A percentile compares a stretch with the other conserved stretches of the same genome.
Conservation (phyloP, 2,797 vertebrate genomes). For the Sebastes taczanowskii region DNA sequence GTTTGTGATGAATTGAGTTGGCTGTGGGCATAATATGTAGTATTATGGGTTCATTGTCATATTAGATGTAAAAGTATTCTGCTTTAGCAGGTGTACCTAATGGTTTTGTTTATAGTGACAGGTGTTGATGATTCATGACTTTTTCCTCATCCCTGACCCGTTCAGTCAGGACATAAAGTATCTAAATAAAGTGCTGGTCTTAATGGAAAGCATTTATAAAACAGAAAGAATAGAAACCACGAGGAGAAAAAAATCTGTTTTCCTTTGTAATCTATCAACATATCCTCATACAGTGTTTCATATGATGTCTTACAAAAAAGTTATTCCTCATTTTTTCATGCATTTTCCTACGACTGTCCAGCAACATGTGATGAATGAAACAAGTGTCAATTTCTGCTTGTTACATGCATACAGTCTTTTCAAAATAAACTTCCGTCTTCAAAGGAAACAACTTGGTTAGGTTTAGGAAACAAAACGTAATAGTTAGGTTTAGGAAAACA, state of each 20-base stretch:
- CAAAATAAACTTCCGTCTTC: no score
- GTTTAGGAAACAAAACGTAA: no score
- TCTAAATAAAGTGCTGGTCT: background rate
- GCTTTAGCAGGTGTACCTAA: background rate
- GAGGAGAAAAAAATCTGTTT: background rate
- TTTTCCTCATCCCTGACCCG: background rate
- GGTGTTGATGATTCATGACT: background rate
- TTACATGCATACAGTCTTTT: no score
- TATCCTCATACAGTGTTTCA: no score
- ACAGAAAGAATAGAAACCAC: background rate
- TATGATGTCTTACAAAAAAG: no score
- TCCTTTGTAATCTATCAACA: background rate
- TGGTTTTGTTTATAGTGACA: background rate
- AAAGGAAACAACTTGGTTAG: no score
- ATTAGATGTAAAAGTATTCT: background rate
- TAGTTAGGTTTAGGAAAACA: rapidly evolving
- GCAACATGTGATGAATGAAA: no score
- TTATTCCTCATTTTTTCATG: no score
- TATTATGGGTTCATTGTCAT: background rate
- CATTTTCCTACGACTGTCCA: no score
- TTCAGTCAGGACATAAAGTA: background rate
- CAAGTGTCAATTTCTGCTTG: no score
- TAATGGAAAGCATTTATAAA: background rate
- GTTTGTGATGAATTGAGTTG: background rate
- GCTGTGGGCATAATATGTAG: background rate